Evolutionary conservation across 92 coral and sea anemone genomes (phyloP).

Genomic region (Parazoanthus atlanticus): DNA sequence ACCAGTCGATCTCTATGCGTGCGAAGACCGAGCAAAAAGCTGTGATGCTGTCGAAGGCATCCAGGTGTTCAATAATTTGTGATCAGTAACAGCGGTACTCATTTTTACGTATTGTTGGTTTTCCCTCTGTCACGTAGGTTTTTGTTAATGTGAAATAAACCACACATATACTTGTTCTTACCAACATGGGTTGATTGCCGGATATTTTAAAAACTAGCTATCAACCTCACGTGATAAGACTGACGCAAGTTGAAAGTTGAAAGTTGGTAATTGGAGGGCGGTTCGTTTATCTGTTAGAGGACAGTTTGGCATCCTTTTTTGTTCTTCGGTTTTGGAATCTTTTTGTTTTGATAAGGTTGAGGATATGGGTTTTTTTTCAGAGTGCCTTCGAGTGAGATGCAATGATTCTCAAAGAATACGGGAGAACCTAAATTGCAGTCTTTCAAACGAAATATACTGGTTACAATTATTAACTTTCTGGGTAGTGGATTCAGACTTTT

Average conservation of each 20-base stretch:
- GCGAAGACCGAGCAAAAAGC: not conserved
- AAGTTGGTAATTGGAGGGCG: not conserved
- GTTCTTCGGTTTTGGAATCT: not conserved
- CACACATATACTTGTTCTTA: not conserved
- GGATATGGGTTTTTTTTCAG: not conserved
- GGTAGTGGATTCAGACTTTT: not conserved
- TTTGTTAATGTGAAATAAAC: not conserved
- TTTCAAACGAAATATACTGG: not conserved
- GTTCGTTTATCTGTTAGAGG: not conserved
- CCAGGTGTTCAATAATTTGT: not conserved
- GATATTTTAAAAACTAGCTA: not conserved
- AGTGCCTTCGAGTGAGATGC: not conserved
- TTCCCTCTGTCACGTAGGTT: not conserved
- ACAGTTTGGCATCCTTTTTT: not conserved
- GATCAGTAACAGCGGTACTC: not conserved
- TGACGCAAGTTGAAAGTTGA: not conserved
- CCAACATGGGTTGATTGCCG: not conserved
- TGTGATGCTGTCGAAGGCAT: not conserved
- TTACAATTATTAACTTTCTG: no score
- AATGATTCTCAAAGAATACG: no score
- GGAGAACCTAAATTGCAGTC: not conserved
- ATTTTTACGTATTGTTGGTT: not conserved
- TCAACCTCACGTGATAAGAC: not conserved
- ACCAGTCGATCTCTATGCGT: not conserved
- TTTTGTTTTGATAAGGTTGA: not conserved